These are phyloP conservation scores for Sepiola atlantica DNA, from an alignment of 2,888 invertebrate genomes.

Conservation along the genomic window DNA sequence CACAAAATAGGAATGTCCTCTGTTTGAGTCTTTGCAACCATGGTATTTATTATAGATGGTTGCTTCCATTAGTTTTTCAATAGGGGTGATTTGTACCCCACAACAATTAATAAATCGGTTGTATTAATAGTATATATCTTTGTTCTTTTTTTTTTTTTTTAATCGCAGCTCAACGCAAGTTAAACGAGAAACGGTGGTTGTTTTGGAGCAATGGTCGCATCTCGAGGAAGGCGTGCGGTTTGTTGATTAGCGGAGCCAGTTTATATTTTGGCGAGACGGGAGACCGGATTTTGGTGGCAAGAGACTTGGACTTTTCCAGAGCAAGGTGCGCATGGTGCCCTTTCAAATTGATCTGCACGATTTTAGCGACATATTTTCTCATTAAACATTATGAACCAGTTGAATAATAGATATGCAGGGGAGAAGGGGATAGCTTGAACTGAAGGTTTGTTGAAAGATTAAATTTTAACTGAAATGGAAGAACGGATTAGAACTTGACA, in stretches of 20 bases:
- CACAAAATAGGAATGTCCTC: no score
- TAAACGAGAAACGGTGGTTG: conserved; percentile 64
- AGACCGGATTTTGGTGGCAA: conserved; percentile 69
- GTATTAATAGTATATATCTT: background rate
- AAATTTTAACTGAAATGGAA: no score
- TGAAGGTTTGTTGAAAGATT: no score
- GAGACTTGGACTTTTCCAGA: conserved; percentile 70
- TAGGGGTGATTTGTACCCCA: no score
- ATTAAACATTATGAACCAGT: no score
- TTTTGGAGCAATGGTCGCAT: conserved; percentile 70
- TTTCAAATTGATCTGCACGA: background rate
- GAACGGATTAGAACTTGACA: no score
- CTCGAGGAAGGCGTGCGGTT: conserved; percentile 65
- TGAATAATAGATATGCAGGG: no score
- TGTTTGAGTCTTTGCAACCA: no score
- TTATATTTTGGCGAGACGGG: conserved; percentile 70
- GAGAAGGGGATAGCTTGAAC: no score
- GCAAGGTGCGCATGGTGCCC: conserved; percentile 68
- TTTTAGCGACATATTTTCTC: background rate
- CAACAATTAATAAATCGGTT: no score
- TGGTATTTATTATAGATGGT: no score
- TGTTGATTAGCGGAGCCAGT: conserved; percentile 68
- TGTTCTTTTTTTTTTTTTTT: background rate
- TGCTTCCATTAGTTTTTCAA: no score
- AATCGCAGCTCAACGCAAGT: conserved; percentile 54